phyloP scores from a whole-genome alignment of 2,797 vertebrate species.

The Diplodus puntazzo region DNA sequence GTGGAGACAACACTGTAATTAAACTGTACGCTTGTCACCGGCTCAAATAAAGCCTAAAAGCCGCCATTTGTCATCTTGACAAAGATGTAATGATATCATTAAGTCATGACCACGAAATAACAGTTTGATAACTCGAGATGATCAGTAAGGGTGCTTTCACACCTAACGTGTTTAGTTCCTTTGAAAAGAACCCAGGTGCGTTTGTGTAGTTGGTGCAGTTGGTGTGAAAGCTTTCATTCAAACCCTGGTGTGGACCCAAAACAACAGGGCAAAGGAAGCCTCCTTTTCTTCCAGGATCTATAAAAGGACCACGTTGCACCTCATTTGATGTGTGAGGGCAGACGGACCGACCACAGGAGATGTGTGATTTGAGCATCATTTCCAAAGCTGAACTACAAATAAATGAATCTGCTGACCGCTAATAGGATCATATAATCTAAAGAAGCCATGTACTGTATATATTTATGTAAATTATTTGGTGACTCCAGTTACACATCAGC shows the following conservation, averaged over 20 bases:
- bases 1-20: constrained; percentile 16
- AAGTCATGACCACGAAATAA: constrained; percentile 11
- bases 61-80: constrained; percentile 20
- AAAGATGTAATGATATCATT: constrained; percentile 4
- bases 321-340: no score
- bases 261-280: background rate
- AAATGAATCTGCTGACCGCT: background rate
- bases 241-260: background rate
- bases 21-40: constrained; percentile 1
- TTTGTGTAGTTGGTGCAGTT: no score
- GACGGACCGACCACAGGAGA: no score
- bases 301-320: no score
- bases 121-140: background rate
- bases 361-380: no score
- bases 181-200: background rate
- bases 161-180: background rate
- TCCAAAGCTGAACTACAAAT: background rate
- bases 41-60: constrained; percentile 11
- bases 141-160: background rate
- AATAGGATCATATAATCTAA: no score
- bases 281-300: background rate
- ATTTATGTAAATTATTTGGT: background rate
- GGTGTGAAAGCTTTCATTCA: background rate
- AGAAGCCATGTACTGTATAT: background rate
- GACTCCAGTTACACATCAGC: no score